Evolutionary conservation across 1,140 invertebrate species (phyloP), one percentile per base, ranked within the genome.

Genomic region (Eulimnadia texana): DNA sequence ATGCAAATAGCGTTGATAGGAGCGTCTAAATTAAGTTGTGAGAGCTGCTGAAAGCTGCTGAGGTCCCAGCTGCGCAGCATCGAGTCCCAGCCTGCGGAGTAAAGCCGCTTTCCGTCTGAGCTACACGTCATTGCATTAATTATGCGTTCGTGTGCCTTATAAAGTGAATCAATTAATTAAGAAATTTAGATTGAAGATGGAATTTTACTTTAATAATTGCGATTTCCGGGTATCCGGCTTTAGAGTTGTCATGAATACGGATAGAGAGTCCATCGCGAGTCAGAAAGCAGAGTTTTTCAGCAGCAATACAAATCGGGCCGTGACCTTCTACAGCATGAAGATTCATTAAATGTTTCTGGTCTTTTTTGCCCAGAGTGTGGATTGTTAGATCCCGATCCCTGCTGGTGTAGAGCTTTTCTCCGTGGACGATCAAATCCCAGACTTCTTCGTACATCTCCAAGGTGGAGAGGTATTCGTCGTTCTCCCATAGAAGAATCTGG

Each of bases 391-490:
- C 60, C 6, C 60, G 60, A 28, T 61, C 60, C n/a, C 60, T 50
- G n/a, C 28, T 42, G 3, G 60, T 52, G n/a, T 61, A 61, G 24
- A 61, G 25, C 20, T 6, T 27, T 10, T 61, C 28, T 13, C 53
- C 53, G 3, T 20, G 9, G 10, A 61, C 25, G n/a, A 28, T 51
- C 24, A 61, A 23, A 42, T 61, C 60, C 60, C 60, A 61, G n/a
- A 61, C 50, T 52, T 61, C 60, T 42, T 61, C 60, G 22, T 33
- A 2, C 13, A 51, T 61, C 28, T 61, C 60, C 29, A 53, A 61
- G 1, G 23, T 25, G 51, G 25, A 51, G 13, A 16, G 3, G 3
- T 33, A 23, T 10, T 20, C 33, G 20, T 54, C 33, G 20, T 29
- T 29, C 53, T 54, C 24, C 60, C 60, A 61, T 13, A 61, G 24